Conservation (phyloP, 2,888 invertebrate species). For the Agriopis leucophaearia region DNA sequence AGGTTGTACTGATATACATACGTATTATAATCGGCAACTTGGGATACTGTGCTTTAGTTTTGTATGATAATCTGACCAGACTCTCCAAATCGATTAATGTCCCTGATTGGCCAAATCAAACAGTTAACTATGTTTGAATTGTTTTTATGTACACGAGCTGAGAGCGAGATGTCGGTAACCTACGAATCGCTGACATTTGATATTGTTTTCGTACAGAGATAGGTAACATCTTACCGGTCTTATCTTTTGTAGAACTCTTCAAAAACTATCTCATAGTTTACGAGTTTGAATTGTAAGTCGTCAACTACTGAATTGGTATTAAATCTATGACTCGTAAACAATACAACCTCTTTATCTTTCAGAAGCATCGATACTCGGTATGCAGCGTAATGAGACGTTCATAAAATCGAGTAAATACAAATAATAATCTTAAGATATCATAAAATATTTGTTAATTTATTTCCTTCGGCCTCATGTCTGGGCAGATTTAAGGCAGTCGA, state of each 20-base stretch:
- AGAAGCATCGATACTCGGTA: background rate
- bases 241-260: slow-evolving; percentile 51
- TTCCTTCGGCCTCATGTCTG: background rate
- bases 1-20: too few species aligned
- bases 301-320: slow-evolving; percentile 55
- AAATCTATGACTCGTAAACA: slow-evolving; percentile 61
- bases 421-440: background rate
- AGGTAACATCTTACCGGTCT: slow-evolving; percentile 39
- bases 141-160: slow-evolving; percentile 54
- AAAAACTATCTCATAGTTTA: slow-evolving; percentile 57
- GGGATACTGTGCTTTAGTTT: background rate
- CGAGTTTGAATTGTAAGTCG: slow-evolving; percentile 58
- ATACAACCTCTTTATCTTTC: slow-evolving; percentile 31
- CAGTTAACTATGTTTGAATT: slow-evolving; percentile 53
- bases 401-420: background rate
- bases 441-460: background rate
- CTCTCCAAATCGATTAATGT: background rate
- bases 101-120: slow-evolving; percentile 46
- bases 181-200: slow-evolving; percentile 16
- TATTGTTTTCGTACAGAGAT: slow-evolving; percentile 45
- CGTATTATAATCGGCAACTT: background rate
- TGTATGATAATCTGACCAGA: background rate
- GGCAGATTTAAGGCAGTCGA: background rate
- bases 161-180: slow-evolving; percentile 32
- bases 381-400: background rate